These are phyloP conservation scores for Meiosimyza decipiens DNA, from an alignment of 2,888 invertebrate genomes.

Conservation along the genomic window DNA sequence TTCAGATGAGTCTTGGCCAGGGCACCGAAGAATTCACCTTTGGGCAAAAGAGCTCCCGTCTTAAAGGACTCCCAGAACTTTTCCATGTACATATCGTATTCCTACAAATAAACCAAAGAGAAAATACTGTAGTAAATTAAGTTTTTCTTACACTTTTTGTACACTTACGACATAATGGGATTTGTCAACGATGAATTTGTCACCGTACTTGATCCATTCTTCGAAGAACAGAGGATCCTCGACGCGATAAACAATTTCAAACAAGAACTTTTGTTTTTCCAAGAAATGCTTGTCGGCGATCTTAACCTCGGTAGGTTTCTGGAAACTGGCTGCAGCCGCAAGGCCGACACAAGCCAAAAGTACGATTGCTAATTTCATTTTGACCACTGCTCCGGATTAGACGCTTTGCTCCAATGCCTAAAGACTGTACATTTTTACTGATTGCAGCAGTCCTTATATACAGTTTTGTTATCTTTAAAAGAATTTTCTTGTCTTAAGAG, in stretches of 20 bases:
- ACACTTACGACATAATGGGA: constrained; percentile 44
- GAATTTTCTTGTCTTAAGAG: neutral
- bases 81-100: constrained; percentile 47
- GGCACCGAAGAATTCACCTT: constrained; percentile 70
- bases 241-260: constrained; percentile 53
- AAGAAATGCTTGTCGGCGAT: constrained; percentile 54
- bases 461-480: constrained; percentile 33
- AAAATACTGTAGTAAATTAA: neutral
- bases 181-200: constrained; percentile 67
- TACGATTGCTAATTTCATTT: constrained; percentile 49
- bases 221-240: constrained; percentile 55
- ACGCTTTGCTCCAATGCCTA: constrained; percentile 44
- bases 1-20: constrained; percentile 68
- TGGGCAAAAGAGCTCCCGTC: constrained; percentile 67
- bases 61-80: constrained; percentile 48
- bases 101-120: constrained; percentile 37
- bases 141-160: neutral
- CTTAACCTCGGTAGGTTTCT: constrained; percentile 45
- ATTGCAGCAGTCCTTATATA: constrained; percentile 29
- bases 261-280: constrained; percentile 55
- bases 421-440: constrained; percentile 43
- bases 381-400: constrained; percentile 45
- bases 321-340: constrained; percentile 44
- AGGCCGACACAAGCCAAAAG: constrained; percentile 49
- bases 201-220: constrained; percentile 62